A percentile compares a stretch with the other conserved stretches of the same genome.
phyloP scores from a whole-genome alignment of 2,797 vertebrate species.

The Lagocephalus sceleratus region DNA sequence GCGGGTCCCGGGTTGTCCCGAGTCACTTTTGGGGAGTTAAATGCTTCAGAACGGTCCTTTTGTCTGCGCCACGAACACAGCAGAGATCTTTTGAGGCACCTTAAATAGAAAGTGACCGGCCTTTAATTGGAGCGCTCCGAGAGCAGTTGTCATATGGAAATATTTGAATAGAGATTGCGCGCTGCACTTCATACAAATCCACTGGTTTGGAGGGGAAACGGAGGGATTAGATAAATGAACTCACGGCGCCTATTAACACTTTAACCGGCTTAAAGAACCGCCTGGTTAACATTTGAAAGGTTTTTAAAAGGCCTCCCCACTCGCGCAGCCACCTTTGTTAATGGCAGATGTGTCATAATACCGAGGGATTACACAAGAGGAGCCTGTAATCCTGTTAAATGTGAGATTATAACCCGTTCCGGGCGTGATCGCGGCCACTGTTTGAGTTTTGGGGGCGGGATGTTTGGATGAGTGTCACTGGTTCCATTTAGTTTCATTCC shows the following conservation, averaged over 20 bases:
- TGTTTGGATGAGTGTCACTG: constrained; percentile 45
- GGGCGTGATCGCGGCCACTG: not conserved
- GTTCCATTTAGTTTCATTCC: constrained; percentile 60
- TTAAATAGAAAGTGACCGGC: constrained; percentile 77
- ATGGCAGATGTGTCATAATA: constrained; percentile 72
- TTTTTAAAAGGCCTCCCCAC: constrained; percentile 31
- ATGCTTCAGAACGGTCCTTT: constrained; percentile 80
- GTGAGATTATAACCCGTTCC: constrained; percentile 24
- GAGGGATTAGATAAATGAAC: constrained; percentile 80
- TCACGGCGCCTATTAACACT: constrained; percentile 79
- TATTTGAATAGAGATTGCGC: constrained; percentile 80
- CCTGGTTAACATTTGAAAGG: constrained; percentile 79
- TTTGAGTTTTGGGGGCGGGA: not conserved
- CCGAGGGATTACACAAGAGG: constrained; percentile 59
- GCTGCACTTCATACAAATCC: constrained; percentile 81
- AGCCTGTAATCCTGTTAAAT: constrained; percentile 63
- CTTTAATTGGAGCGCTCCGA: constrained; percentile 76
- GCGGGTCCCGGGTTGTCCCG: constrained; percentile 75
- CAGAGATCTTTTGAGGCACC: constrained; percentile 53
- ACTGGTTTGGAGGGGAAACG: constrained; percentile 68
- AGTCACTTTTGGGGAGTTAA: constrained; percentile 70
- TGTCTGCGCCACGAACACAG: constrained; percentile 83
- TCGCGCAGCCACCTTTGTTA: constrained; percentile 47
- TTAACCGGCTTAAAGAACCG: constrained; percentile 59
- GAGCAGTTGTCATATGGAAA: constrained; percentile 86